Evolutionary conservation across 2,888 invertebrate species (phyloP).

Genomic region (Cataglyphis cursor): DNA sequence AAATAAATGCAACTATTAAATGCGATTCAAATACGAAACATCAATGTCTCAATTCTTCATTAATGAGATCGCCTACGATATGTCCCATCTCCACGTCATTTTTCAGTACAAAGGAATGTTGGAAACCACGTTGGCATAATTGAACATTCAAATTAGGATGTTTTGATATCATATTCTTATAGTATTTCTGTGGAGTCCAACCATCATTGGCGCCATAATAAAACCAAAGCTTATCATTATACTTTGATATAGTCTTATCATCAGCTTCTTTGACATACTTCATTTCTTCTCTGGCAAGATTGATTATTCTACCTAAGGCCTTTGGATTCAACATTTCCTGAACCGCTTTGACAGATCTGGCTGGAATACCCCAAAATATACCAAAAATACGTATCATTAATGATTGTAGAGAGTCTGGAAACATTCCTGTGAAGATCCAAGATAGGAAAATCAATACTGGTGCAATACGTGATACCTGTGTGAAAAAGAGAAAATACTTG

Average conservation of each 20-base stretch:
- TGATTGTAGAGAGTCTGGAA: constrained; percentile 88
- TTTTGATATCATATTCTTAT: constrained; percentile 89
- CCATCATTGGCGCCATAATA: constrained; percentile 93
- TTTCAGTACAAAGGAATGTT: constrained; percentile 94
- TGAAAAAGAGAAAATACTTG: constrained; percentile 67
- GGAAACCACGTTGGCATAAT: constrained; percentile 89
- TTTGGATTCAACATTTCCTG: constrained; percentile 89
- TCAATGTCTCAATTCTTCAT: constrained; percentile 61
- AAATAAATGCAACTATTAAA: neutral
- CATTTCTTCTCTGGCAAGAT: constrained; percentile 94
- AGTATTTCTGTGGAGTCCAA: constrained; percentile 94
- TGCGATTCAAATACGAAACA: neutral
- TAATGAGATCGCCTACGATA: constrained; percentile 81
- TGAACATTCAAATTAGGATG: constrained; percentile 89
- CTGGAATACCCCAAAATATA: constrained; percentile 87
- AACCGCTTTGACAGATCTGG: constrained; percentile 87
- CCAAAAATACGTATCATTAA: constrained; percentile 89
- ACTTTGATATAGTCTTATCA: constrained; percentile 88
- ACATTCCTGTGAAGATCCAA: constrained; percentile 86
- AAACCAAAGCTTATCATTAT: constrained; percentile 91
- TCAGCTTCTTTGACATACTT: constrained; percentile 91
- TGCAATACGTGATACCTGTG: constrained; percentile 86
- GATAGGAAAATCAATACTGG: constrained; percentile 87
- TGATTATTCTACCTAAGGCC: constrained; percentile 90
- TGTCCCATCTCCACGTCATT: constrained; percentile 88